Conservation (phyloP, 2,888 invertebrate genomes). For the Caenorhabditis doughertyi region DNA sequence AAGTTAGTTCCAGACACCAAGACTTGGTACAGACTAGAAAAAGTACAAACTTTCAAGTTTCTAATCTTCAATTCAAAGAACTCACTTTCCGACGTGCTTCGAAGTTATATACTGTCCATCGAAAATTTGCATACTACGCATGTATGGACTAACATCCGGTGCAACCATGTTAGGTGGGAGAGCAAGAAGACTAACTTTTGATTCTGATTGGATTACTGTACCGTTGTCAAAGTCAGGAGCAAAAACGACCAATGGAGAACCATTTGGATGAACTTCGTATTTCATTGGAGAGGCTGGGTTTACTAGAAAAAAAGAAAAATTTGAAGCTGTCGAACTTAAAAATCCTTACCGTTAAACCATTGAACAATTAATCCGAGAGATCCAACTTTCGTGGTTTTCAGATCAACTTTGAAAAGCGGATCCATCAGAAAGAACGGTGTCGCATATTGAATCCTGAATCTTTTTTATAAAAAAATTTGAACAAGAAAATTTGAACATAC, state of each 20-base stretch:
- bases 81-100: conserved; percentile 35
- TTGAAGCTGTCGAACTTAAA: no score
- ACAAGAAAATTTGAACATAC: not conserved
- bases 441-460: not conserved
- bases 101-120: conserved; percentile 25
- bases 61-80: not conserved
- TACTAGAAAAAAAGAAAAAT: not conserved
- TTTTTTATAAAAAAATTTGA: not conserved
- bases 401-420: conserved; percentile 20
- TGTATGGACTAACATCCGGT: not conserved
- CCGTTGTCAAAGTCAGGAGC: not conserved
- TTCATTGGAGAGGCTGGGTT: not conserved
- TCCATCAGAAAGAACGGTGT: conserved; percentile 24
- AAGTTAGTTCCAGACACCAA: conserved; percentile 1
- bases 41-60: not conserved
- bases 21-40: conserved; percentile 31
- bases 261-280: not conserved
- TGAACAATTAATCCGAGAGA: conserved; percentile 12
- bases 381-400: conserved; percentile 2
- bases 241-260: not conserved
- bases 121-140: conserved; percentile 15
- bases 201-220: conserved; percentile 23
- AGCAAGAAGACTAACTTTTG: conserved; percentile 17
- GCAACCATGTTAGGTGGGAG: not conserved
- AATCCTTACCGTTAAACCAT: conserved; percentile 27